A percentile compares a stretch with the other conserved stretches of the same genome.
phyloP scores from a whole-genome alignment of 2,113 vertebrate species.

The Rhadina sibilatrix region DNA sequence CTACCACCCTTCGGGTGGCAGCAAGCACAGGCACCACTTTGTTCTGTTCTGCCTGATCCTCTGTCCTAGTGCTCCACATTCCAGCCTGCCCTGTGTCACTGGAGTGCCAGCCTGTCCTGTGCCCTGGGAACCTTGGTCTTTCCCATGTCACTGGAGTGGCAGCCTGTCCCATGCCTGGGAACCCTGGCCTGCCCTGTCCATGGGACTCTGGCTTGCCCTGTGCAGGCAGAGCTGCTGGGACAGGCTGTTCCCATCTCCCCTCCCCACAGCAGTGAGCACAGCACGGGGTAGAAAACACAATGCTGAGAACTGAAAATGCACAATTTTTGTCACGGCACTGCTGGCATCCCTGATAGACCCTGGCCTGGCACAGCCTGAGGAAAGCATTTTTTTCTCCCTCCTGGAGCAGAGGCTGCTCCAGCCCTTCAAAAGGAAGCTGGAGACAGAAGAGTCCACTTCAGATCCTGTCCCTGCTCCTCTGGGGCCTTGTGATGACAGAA shows the following conservation, averaged over 20 bases:
- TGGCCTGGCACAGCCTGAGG: background rate
- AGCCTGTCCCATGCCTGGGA: background rate
- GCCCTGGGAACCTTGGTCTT: background rate
- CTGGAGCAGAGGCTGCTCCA: background rate
- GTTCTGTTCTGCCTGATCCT: background rate
- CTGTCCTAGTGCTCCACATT: background rate
- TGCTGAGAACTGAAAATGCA: background rate
- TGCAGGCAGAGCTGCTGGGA: background rate
- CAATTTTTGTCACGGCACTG: background rate
- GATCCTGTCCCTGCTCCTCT: background rate
- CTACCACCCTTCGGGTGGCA: background rate
- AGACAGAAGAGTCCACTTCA: background rate
- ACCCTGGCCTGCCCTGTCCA: background rate
- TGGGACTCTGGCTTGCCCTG: background rate
- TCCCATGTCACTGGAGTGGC: background rate
- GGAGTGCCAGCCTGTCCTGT: background rate
- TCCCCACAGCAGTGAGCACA: background rate
- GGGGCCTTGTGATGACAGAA: rapidly evolving
- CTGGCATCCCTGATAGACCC: background rate
- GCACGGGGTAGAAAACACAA: rapidly evolving
- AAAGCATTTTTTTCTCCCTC: background rate
- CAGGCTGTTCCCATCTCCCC: background rate
- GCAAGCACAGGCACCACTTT: background rate
- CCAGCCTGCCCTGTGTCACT: rapidly evolving
- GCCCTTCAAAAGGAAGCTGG: background rate